Evolutionary conservation across 1,140 invertebrate species (phyloP), one percentile per base, ranked within the genome.

Genomic region (Cydia fagiglandana): DNA sequence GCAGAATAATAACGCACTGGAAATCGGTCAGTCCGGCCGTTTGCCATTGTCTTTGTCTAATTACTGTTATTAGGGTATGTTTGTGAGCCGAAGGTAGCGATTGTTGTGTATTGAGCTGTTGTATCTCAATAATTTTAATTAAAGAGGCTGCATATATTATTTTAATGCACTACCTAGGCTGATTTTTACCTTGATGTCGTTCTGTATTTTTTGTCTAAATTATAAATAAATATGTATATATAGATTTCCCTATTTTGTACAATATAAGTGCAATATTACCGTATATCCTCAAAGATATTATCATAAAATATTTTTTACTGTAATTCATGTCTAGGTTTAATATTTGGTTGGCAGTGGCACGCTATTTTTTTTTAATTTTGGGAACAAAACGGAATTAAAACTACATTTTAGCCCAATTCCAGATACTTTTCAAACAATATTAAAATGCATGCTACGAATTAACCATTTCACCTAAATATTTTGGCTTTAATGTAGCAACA

Each of bases 11-110:
- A 83, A 80, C 77, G 80, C 83, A 76, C 30, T 82, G 77, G 78
- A 82, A 79, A 79, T 84, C 81, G 80, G 80, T 81, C 82, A 83
- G 77, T 73, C 61, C 56, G 64, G 20, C 73, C 7, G n/a, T 76
- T 47, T 64, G 78, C 83, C 77, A 88, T 88, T 88, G 86, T 88
- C 83, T 86, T 77, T 64, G 74, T 83, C 83, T 88, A 87, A 87
- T 88, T 87, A 80, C 81, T 75, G 74, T 79, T 75, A 80, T 82
- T 79, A 81, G 24, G 30, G 45, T 70, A 70, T 70, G 34, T 30
- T 41, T 70, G 66, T 70, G 64, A 38, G 12, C n/a, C 30, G 30
- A 68, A 28, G 24, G 24, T 30, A 64, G 66, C 38, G 30, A 70
- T 70, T 70, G 66, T 70, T 70, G 61, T 68, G 66, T 34, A n/a